Percentiles rank a stretch among this genome's conserved stretches.
phyloP scores from a whole-genome alignment of 1,140 invertebrate genomes.

The Megalonaias nervosa region DNA sequence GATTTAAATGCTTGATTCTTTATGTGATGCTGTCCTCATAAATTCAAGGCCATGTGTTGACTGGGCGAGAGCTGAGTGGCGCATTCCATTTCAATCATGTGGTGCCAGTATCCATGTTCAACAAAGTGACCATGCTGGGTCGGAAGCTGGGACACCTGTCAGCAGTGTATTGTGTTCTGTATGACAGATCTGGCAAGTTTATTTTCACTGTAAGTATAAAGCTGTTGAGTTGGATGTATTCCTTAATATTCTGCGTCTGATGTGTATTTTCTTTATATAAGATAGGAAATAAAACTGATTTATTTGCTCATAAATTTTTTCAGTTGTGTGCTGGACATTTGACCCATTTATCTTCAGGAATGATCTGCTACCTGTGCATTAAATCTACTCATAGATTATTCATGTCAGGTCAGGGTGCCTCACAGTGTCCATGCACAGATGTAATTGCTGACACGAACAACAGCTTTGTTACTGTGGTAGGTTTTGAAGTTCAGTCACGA shows the following conservation, averaged over 20 bases:
- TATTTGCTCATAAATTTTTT: not conserved
- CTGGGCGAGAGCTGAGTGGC: slow-evolving; percentile 81
- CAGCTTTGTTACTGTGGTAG: too few relatives aligned
- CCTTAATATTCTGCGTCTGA: too few relatives aligned
- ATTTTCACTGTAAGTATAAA: slow-evolving; percentile 86
- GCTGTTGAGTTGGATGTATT: too few relatives aligned
- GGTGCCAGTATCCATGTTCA: slow-evolving; percentile 82
- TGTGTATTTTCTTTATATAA: too few relatives aligned
- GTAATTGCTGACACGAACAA: too few relatives aligned
- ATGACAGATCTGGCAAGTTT: slow-evolving; percentile 93
- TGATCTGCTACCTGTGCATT: not conserved
- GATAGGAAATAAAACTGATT: not conserved
- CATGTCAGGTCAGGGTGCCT: not conserved
- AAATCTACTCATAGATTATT: not conserved
- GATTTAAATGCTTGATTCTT: not conserved
- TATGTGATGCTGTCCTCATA: slow-evolving; percentile 34
- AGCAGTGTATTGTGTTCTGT: slow-evolving; percentile 96
- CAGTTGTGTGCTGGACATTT: not conserved
- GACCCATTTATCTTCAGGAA: not conserved
- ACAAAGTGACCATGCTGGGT: slow-evolving; percentile 82
- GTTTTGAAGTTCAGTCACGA: too few relatives aligned
- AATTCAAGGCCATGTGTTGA: slow-evolving; percentile 78
- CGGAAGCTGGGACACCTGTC: slow-evolving; percentile 94
- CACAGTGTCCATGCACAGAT: too few relatives aligned
- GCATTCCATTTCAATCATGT: slow-evolving; percentile 74